A percentile compares a stretch with the other conserved stretches of the same genome.
phyloP scores from a whole-genome alignment of 2,113 vertebrate genomes.

The Brachionichthys hirsutus region DNA sequence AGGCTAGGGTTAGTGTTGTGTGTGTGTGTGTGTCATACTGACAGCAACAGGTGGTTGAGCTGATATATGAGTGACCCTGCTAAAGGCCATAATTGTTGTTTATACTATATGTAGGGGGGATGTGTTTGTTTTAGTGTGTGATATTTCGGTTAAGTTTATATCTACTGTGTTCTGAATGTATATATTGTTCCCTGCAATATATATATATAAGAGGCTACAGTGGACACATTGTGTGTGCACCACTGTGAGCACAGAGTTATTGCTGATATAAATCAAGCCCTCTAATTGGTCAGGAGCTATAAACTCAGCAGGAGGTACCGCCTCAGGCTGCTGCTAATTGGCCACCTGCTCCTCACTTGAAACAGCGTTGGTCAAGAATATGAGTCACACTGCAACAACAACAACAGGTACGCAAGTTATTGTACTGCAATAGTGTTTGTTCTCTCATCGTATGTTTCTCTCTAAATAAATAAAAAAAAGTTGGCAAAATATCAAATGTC shows the following conservation, averaged over 20 bases:
- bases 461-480: no score
- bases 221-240: constrained; percentile 12
- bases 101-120: constrained; percentile 23
- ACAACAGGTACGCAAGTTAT: constrained; percentile 58
- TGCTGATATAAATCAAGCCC: constrained; percentile 64
- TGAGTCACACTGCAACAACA: constrained; percentile 24
- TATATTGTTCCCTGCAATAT: constrained; percentile 4
- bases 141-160: constrained; percentile 3
- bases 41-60: constrained; percentile 28
- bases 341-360: constrained; percentile 49
- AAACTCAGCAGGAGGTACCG: constrained; percentile 57
- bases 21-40: not conserved
- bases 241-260: constrained; percentile 41
- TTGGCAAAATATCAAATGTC: no score
- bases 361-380: constrained; percentile 40
- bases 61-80: constrained; percentile 22
- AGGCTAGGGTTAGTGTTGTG: no score
- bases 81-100: constrained; percentile 52
- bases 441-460: not conserved
- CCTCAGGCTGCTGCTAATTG: constrained; percentile 67
- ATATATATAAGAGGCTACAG: constrained; percentile 9
- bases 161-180: constrained; percentile 10
- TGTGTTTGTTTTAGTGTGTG: constrained; percentile 7
- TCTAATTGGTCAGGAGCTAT: constrained; percentile 70
- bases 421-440: not conserved